Evolutionary conservation across 2,888 invertebrate species (phyloP).

Genomic region (Barypeithes pellucidus): DNA sequence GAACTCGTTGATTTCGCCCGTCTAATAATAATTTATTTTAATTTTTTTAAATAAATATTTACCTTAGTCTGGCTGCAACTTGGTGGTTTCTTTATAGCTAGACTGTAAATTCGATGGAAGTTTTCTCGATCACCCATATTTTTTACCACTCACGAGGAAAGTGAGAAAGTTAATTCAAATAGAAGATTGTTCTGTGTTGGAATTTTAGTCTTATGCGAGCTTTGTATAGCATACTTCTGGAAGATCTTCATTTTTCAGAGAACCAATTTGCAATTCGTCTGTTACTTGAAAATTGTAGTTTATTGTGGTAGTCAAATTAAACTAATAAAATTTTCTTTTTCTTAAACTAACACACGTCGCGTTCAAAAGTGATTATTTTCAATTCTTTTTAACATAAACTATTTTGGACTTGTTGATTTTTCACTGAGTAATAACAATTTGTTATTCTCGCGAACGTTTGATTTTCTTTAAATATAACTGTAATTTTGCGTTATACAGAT

Average conservation of each 20-base stretch:
- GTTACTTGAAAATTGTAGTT: neutral
- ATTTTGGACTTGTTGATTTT: neutral
- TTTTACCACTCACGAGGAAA: no score
- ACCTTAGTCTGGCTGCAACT: no score
- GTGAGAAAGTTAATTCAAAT: no score
- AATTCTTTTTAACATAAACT: neutral
- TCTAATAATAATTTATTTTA: slow-evolving; percentile 25
- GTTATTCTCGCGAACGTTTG: neutral
- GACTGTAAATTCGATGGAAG: no score
- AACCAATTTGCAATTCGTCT: neutral
- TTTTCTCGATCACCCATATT: no score
- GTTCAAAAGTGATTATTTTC: neutral
- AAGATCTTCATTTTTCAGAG: no score
- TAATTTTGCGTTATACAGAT: no score
- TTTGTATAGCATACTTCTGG: no score
- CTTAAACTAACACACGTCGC: neutral
- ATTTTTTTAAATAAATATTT: neutral
- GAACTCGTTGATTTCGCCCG: neutral
- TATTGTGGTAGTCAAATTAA: neutral
- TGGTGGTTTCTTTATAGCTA: no score
- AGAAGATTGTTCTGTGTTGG: no score
- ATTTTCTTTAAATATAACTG: no score
- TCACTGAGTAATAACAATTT: neutral
- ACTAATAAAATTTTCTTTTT: neutral
- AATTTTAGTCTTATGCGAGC: no score